Conservation (phyloP, 2,113 vertebrate genomes). For the Choloepus hoffmanni region DNA sequence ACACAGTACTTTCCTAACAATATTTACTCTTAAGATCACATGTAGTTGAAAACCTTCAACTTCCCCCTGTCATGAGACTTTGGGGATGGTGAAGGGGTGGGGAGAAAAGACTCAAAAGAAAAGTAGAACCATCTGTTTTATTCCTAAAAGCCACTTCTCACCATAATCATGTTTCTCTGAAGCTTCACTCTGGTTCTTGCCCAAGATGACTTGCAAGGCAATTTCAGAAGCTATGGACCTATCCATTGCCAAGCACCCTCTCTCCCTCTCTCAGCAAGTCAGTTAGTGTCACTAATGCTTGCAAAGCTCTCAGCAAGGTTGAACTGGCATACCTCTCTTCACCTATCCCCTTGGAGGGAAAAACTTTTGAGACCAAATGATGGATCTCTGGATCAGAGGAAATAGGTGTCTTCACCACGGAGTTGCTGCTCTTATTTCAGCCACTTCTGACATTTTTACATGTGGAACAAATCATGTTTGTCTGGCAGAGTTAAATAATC, state of each 20-base stretch:
- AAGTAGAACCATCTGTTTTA: conserved; percentile 38
- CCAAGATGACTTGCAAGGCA: conserved; percentile 17
- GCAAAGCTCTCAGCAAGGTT: conserved; percentile 4
- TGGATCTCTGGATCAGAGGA: conserved; percentile 69
- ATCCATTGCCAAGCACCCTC: neutral
- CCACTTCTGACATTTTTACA: neutral
- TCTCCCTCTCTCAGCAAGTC: neutral
- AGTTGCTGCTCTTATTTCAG: conserved; percentile 57
- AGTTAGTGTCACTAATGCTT: neutral
- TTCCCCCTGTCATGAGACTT: conserved; percentile 19
- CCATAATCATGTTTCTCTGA: conserved; percentile 32
- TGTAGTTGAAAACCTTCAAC: neutral
- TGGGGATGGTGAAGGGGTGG: neutral
- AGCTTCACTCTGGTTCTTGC: neutral
- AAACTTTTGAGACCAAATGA: conserved; percentile 47
- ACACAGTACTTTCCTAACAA: neutral
- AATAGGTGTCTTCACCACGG: conserved; percentile 17
- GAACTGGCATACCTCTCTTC: conserved; percentile 29
- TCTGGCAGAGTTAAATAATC: neutral
- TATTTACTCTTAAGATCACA: neutral
- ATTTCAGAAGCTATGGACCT: conserved; percentile 18
- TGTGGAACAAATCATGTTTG: neutral
- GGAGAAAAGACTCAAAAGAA: conserved; percentile 14
- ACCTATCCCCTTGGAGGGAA: conserved; percentile 27
- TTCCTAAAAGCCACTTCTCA: conserved; percentile 46